These are phyloP conservation scores for Cervus canadensis DNA, from an alignment of 2,113 vertebrate genomes.

Conservation along the genomic window DNA sequence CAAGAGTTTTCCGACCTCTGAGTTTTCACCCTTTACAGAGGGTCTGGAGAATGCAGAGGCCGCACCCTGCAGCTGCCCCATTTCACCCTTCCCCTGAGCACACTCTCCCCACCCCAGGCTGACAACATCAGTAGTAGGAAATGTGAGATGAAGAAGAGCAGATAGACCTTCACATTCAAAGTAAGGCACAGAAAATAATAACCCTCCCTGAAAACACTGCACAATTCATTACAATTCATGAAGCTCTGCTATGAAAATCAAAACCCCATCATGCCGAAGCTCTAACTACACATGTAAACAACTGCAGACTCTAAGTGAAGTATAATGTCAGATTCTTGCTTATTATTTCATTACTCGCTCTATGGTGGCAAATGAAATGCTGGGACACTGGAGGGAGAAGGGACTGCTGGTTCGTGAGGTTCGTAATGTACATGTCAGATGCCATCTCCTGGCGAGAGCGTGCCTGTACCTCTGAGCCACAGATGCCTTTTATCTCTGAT, in stretches of 20 bases:
- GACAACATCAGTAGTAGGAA: background rate
- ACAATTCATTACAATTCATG: slow-evolving; percentile 48
- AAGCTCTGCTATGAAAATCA: slow-evolving; percentile 8
- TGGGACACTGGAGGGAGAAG: slow-evolving; percentile 38
- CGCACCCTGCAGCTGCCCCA: background rate
- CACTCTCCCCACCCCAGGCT: background rate
- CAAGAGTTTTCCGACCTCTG: background rate
- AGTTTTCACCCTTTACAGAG: background rate
- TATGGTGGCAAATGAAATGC: slow-evolving; percentile 30
- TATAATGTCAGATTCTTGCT: slow-evolving; percentile 42
- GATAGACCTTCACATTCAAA: background rate
- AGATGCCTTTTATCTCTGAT: background rate
- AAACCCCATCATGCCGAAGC: slow-evolving; percentile 16
- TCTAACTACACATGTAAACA: slow-evolving; percentile 63
- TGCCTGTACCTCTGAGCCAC: background rate
- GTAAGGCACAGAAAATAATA: slow-evolving; percentile 52
- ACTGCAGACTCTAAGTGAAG: slow-evolving; percentile 36
- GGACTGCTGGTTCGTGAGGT: slow-evolving; percentile 35
- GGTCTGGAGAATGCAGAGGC: background rate
- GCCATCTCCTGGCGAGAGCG: slow-evolving; percentile 73
- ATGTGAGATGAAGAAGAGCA: background rate
- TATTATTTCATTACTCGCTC: slow-evolving; percentile 59
- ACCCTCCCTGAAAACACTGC: slow-evolving; percentile 43
- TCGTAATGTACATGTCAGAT: slow-evolving; percentile 69
- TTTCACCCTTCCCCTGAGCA: background rate